A percentile compares a stretch with the other conserved stretches of the same genome.
Conservation (phyloP, 1,140 invertebrate genomes). For the Caenorhabditis inopinata region DNA sequence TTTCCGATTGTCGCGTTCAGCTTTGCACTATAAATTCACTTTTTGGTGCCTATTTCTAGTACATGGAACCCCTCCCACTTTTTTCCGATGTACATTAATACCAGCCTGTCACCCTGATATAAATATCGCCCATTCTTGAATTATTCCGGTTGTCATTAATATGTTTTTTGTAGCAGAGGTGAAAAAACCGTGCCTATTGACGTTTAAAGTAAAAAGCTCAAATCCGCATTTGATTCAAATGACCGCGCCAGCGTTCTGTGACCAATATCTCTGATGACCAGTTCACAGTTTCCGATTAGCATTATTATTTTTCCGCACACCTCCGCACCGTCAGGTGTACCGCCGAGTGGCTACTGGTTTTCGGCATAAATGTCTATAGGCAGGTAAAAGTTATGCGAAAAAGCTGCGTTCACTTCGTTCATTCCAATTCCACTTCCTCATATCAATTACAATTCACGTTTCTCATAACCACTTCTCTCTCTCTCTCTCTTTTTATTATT, state of each 20-base stretch:
- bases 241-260: not conserved
- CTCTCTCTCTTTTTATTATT: no score
- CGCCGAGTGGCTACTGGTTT: conserved; percentile 21
- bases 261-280: not conserved
- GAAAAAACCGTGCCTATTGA: not conserved
- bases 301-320: conserved; percentile 19
- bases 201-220: conserved; percentile 12
- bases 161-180: not conserved
- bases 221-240: conserved; percentile 22
- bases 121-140: not conserved
- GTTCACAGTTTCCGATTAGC: conserved; percentile 21
- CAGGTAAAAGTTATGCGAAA: conserved; percentile 32
- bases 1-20: conserved; percentile 5
- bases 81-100: not conserved
- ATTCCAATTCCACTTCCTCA: not conserved
- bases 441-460: conserved; percentile 23
- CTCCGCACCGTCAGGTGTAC: conserved; percentile 19
- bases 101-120: not conserved
- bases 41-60: not conserved
- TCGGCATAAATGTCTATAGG: conserved; percentile 23
- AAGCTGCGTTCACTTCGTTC: not conserved
- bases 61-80: not conserved
- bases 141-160: not conserved
- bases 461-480: conserved; percentile 1
- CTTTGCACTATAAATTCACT: conserved; percentile 27